Conservation (phyloP, 2,797 vertebrate species). For the Scolopax bukidnonensis region DNA sequence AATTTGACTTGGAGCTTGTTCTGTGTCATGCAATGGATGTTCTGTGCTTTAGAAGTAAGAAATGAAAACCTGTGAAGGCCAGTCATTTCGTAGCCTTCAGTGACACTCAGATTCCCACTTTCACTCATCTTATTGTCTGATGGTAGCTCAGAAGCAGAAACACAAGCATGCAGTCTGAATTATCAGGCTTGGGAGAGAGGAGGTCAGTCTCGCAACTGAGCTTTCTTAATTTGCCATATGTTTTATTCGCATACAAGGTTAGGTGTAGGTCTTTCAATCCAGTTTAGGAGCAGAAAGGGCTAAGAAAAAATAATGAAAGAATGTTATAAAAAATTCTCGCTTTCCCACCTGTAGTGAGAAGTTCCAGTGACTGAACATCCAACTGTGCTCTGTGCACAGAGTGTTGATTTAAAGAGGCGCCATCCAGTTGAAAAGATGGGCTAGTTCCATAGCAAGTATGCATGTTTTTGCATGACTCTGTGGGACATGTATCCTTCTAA, state of each 20-base stretch:
- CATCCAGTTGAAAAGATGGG: neutral
- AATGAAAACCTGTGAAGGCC: neutral
- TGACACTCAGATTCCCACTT: neutral
- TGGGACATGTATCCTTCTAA: neutral
- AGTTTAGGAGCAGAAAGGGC: neutral
- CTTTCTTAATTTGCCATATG: neutral
- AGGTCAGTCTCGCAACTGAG: neutral
- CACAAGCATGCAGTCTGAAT: neutral
- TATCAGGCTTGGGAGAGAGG: neutral
- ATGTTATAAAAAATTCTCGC: neutral
- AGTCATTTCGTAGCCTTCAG: neutral
- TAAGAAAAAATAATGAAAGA: neutral
- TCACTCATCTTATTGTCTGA: neutral
- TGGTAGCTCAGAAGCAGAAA: neutral
- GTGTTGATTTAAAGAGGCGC: neutral
- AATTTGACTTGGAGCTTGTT: neutral
- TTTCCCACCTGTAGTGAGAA: neutral
- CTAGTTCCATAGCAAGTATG: neutral
- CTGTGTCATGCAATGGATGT: neutral
- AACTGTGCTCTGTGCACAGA: neutral
- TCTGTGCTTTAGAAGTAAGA: neutral
- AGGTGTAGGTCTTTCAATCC: neutral
- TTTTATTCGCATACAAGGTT: neutral
- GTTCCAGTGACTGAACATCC: neutral
- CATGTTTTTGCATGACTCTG: accelerated